Evolutionary conservation across 2,113 vertebrate genomes (phyloP).

Genomic region (Acrocephalus kingi): DNA sequence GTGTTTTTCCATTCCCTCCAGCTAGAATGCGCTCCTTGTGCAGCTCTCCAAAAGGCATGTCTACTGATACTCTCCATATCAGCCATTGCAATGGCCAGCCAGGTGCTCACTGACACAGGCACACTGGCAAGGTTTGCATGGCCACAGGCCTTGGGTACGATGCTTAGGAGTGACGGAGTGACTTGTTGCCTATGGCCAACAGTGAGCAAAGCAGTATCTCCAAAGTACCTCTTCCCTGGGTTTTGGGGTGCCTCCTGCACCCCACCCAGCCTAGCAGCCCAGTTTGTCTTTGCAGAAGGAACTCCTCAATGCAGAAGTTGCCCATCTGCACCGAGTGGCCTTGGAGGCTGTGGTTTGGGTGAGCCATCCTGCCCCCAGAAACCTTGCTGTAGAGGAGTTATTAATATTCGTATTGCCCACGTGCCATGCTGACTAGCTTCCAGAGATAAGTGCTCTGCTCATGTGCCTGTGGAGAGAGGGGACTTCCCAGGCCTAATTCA

Average conservation of each 20-base stretch:
- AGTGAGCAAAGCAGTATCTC: neutral
- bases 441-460: conserved; percentile 58
- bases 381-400: conserved; percentile 62
- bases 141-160: neutral
- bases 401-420: conserved; percentile 72
- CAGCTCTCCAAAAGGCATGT: neutral
- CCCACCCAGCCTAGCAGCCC: neutral
- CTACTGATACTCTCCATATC: neutral
- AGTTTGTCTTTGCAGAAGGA: conserved; percentile 52
- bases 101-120: neutral
- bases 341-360: conserved; percentile 66
- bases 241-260: neutral
- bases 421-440: conserved; percentile 67
- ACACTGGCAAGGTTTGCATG: rapidly evolving
- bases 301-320: conserved; percentile 77
- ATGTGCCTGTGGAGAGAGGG: conserved; percentile 55
- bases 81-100: neutral
- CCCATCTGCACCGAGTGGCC: conserved; percentile 65
- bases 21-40: neutral
- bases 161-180: neutral
- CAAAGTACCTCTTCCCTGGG: neutral
- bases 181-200: neutral
- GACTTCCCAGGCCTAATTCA: conserved; percentile 68
- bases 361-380: conserved; percentile 70
- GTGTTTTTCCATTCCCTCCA: neutral